Evolutionary conservation across 2,888 invertebrate genomes (phyloP), one percentile per base, ranked within the genome.

Genomic region (Mantis religiosa): DNA sequence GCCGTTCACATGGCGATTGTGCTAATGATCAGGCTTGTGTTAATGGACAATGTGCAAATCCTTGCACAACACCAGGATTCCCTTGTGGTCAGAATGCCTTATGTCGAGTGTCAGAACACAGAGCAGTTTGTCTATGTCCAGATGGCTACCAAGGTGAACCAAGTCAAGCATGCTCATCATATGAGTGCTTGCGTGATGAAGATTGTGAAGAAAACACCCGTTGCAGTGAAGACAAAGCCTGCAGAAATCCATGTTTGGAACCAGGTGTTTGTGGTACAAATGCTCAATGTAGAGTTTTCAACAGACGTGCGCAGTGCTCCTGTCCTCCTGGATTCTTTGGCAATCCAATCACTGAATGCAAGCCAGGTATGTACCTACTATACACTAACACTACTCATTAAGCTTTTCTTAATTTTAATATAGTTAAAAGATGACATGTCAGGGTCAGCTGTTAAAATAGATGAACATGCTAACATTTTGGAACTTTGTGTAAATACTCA

Each of bases 121-220:
- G 97, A 83, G 96, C 97, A 84, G 95, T 98, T 6, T 98, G 98
- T 92, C 95, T 97, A 89, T 98, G 98, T 92, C 97, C 97, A 0
- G 97, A 97, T 92, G 97, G 98, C 27, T 97, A 95, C 92, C 96
- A 96, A 91, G 97, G 97, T 0, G 97, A 98, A 92, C 97, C 98
- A 0, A 95, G 95, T 89, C 95, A 95, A 90, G 95, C 95, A 91
- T 98, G 98, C 91, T 95, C 95, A 90, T 95, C 96, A 90, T 96
- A 97, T 90, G 97, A 97, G 93, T 98, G 98, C 91, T 94, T 95
- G 88, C 94, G 94, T 87, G 96, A 97, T 92, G 94, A 95, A 14
- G 97, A 98, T 91, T 98, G 98, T 92, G 96, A 96, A 88, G 92
- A 94, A 2, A 97, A 96, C 91, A 97, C 98, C 93, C 95, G 95